Conservation (phyloP, 2,113 vertebrate genomes). For the Pseudorasbora parva region DNA sequence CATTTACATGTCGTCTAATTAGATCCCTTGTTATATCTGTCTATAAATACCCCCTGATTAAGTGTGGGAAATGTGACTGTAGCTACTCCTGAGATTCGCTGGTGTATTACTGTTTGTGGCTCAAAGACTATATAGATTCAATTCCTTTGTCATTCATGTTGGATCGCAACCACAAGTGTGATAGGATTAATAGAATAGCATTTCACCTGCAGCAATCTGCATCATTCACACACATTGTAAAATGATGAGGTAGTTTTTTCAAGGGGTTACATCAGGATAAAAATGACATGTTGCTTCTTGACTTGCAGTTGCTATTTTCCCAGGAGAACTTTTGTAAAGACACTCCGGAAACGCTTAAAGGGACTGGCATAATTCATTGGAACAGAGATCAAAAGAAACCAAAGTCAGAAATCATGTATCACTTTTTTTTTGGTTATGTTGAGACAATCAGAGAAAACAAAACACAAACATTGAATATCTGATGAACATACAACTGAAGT, state of each 20-base stretch:
- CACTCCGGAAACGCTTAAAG: background rate
- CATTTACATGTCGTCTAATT: too few species aligned
- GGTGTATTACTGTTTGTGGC: too few species aligned
- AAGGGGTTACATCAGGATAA: constrained; percentile 29
- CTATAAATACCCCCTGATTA: too few species aligned
- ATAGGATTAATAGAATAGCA: background rate
- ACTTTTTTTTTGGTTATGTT: background rate
- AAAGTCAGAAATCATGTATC: background rate
- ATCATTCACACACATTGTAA: constrained; percentile 19
- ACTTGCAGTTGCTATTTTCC: constrained; percentile 11
- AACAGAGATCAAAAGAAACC: constrained; percentile 2
- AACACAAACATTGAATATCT: background rate
- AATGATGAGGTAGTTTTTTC: background rate
- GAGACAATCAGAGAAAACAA: background rate
- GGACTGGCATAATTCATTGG: background rate
- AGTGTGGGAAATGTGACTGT: too few species aligned
- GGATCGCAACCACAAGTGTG: too few species aligned
- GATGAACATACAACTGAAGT: background rate
- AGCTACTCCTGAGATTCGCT: too few species aligned
- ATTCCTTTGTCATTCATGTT: too few species aligned
- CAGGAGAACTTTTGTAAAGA: constrained; percentile 4
- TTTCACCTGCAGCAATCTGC: background rate
- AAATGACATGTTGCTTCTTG: constrained; percentile 35
- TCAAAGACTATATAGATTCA: too few species aligned
- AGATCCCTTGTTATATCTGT: too few species aligned